phyloP scores from a whole-genome alignment of 2,888 invertebrate species.

The Apeira syringaria region DNA sequence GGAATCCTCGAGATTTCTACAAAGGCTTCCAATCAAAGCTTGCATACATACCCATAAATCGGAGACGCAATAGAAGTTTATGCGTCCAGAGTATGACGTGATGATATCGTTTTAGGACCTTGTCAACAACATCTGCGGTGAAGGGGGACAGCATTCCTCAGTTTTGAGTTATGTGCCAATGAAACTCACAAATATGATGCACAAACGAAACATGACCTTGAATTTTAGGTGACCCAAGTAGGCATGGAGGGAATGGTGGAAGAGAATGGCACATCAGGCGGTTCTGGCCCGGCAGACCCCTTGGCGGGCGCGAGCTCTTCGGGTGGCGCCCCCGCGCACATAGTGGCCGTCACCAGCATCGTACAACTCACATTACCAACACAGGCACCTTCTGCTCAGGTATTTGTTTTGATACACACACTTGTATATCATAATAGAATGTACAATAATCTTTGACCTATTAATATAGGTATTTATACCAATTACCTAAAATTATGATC shows the following conservation, averaged over 20 bases:
- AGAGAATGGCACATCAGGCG: slow-evolving; percentile 88
- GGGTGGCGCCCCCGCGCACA: slow-evolving; percentile 59
- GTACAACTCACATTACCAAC: slow-evolving; percentile 92
- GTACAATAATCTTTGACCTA: slow-evolving; percentile 1
- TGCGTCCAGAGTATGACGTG: slow-evolving; percentile 67
- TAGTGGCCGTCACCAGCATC: slow-evolving; percentile 88
- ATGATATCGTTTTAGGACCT: slow-evolving; percentile 71
- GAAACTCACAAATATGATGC: slow-evolving; percentile 61
- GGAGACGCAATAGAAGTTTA: slow-evolving; percentile 74
- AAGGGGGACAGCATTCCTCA: slow-evolving; percentile 36
- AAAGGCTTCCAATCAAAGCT: slow-evolving; percentile 45
- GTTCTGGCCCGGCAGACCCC: slow-evolving; percentile 66
- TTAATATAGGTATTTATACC: not conserved
- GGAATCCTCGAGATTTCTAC: slow-evolving; percentile 45
- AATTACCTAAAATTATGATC: too few relatives aligned
- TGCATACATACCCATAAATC: slow-evolving; percentile 45
- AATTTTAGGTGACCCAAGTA: slow-evolving; percentile 86
- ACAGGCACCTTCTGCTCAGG: slow-evolving; percentile 87
- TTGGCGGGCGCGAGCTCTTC: slow-evolving; percentile 60
- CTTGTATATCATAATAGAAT: slow-evolving; percentile 16
- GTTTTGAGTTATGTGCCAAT: slow-evolving; percentile 35
- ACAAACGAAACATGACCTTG: slow-evolving; percentile 80
- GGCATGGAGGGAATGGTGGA: slow-evolving; percentile 97
- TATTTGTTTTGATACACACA: slow-evolving; percentile 58
- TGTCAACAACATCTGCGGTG: slow-evolving; percentile 56